Percentiles rank a stretch among this genome's conserved stretches.
Evolutionary conservation across 2,797 vertebrate species (phyloP).

Genomic region (Sylvilagus floridanus): DNA sequence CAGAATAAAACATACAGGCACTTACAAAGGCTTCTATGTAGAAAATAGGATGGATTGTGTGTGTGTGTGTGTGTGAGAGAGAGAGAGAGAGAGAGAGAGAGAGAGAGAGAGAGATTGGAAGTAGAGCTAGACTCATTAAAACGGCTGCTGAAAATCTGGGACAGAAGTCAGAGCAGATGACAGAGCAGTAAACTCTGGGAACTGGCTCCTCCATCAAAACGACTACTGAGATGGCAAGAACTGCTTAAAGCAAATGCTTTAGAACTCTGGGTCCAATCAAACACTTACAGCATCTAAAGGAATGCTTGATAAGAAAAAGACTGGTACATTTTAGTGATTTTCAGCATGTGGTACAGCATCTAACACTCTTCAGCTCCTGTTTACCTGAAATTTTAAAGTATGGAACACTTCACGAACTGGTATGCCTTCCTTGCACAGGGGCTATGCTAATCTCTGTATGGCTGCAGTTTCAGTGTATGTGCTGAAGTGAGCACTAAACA

Average conservation of each 20-base stretch:
- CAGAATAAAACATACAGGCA: slow-evolving; percentile 5
- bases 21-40: neutral
- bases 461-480: neutral
- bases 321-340: neutral
- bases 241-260: slow-evolving; percentile 1
- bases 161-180: neutral
- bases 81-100: too few species aligned
- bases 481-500: neutral
- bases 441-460: too few species aligned
- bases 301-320: neutral
- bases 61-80: neutral
- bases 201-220: neutral
- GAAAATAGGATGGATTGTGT: neutral
- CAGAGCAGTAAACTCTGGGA: slow-evolving; percentile 5
- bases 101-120: neutral
- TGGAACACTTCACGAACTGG: neutral
- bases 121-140: neutral
- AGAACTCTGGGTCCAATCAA: slow-evolving; percentile 9
- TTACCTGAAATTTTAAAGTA: too few species aligned
- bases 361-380: neutral
- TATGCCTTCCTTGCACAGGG: too few species aligned
- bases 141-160: neutral
- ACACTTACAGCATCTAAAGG: slow-evolving; percentile 16
- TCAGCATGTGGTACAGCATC: neutral
- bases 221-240: neutral